Evolutionary conservation across 2,888 invertebrate species (phyloP).

Genomic region (Drosophila mettleri): DNA sequence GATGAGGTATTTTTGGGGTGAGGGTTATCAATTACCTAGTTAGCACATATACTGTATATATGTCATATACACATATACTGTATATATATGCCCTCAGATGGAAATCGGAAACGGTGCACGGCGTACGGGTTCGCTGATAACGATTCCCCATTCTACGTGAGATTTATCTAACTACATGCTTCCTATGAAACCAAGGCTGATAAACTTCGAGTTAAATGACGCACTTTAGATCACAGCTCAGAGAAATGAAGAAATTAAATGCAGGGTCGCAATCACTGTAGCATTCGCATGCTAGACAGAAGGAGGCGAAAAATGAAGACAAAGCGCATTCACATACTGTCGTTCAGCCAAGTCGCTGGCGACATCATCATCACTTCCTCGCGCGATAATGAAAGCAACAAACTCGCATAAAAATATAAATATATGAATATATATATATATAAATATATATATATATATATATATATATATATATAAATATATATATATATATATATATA

Average conservation of each 20-base stretch:
- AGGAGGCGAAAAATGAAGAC: slow-evolving; percentile 28
- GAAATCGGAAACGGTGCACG: slow-evolving; percentile 35
- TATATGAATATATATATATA: slow-evolving; percentile 5
- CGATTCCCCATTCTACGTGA: slow-evolving; percentile 58
- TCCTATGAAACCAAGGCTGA: slow-evolving; percentile 50
- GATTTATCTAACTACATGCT: slow-evolving; percentile 56
- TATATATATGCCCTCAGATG: slow-evolving; percentile 1
- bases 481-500: slow-evolving; percentile 8
- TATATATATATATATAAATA: slow-evolving; percentile 1
- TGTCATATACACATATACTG: too few relatives aligned
- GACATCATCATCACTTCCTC: slow-evolving; percentile 75
- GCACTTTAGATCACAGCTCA: slow-evolving; percentile 47
- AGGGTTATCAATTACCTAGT: slow-evolving; percentile 75
- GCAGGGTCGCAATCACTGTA: slow-evolving; percentile 10
- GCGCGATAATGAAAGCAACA: slow-evolving; percentile 58
- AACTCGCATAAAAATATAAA: slow-evolving; percentile 10
- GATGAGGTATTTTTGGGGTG: slow-evolving; percentile 47
- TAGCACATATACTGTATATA: slow-evolving; percentile 5
- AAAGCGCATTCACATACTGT: slow-evolving; percentile 24
- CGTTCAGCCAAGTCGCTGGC: slow-evolving; percentile 28
- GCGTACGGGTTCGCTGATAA: slow-evolving; percentile 39
- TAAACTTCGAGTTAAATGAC: slow-evolving; percentile 60
- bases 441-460: neutral
- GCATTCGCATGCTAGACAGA: neutral
- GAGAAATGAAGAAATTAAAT: slow-evolving; percentile 19